phyloP scores from a whole-genome alignment of 2,888 invertebrate genomes.

The Hirtodrosophila alboralis region DNA sequence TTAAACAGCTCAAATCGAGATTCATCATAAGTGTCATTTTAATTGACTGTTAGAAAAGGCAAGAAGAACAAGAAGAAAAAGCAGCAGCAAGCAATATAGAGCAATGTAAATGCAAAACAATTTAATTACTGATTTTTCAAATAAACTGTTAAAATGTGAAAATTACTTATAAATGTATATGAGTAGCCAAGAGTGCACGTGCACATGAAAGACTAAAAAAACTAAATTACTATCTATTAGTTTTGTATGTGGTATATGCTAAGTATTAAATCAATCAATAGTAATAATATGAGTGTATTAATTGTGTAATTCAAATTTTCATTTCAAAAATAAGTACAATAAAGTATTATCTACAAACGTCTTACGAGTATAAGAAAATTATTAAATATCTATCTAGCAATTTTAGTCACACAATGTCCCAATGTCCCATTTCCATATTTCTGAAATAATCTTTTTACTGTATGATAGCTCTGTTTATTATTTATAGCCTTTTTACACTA shows the following conservation, averaged over 20 bases:
- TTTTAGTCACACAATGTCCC: too few relatives aligned
- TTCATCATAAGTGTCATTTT: background rate
- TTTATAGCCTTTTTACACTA: too few relatives aligned
- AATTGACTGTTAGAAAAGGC: constrained; percentile 16
- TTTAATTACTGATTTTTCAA: constrained; percentile 4
- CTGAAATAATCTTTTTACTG: too few relatives aligned
- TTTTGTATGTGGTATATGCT: background rate
- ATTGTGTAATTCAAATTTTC: background rate
- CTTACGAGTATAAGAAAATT: too few relatives aligned
- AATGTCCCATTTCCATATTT: too few relatives aligned
- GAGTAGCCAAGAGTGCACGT: too few relatives aligned
- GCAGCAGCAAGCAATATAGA: constrained; percentile 35
- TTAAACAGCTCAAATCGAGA: constrained; percentile 1
- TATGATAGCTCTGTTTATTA: too few relatives aligned
- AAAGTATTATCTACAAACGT: too few relatives aligned
- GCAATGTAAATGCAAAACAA: constrained; percentile 18
- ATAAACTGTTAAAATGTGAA: too few relatives aligned
- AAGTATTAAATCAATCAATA: background rate
- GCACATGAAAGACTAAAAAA: background rate
- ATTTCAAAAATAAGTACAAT: too few relatives aligned
- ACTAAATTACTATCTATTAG: background rate
- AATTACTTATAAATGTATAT: too few relatives aligned
- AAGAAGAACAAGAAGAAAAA: constrained; percentile 12
- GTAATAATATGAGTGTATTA: background rate
- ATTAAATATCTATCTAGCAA: too few relatives aligned